phyloP scores from a whole-genome alignment of 2,888 invertebrate species.

The Alcis repandata region DNA sequence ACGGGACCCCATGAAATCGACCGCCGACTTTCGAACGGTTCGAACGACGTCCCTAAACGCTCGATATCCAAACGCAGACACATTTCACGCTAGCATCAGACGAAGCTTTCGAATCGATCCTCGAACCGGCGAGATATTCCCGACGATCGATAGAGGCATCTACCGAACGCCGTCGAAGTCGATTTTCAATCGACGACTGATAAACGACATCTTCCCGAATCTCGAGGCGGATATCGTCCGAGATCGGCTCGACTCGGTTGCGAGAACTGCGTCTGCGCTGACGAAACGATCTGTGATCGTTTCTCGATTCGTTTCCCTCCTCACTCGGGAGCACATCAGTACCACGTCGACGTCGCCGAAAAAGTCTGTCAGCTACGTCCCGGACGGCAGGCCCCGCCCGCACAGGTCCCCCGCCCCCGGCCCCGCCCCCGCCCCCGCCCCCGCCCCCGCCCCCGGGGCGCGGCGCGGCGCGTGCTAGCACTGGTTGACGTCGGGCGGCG shows the following conservation, averaged over 20 bases:
- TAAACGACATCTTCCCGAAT: not conserved
- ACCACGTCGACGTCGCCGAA: not conserved
- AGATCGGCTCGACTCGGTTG: constrained; percentile 11
- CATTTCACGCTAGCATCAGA: constrained; percentile 8
- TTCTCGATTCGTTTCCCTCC: not conserved
- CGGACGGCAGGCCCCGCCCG: too few relatives aligned
- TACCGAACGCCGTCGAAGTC: not conserved
- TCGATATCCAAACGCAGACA: constrained; percentile 32
- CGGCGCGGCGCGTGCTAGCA: constrained; percentile 44
- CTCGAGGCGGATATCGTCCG: not conserved
- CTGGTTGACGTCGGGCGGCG: constrained; percentile 92
- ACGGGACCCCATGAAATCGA: not conserved
- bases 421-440: too few relatives aligned
- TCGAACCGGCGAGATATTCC: not conserved
- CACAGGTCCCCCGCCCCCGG: too few relatives aligned
- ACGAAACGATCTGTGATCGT: not conserved
- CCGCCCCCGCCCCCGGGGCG: not conserved
- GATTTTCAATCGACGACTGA: not conserved
- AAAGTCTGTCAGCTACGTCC: not conserved
- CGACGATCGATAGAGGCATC: not conserved
- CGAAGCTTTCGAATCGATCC: not conserved
- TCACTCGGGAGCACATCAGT: not conserved
- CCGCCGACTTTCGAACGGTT: not conserved
- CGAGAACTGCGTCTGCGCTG: not conserved
- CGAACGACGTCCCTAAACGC: constrained; percentile 37